phyloP scores from a whole-genome alignment of 2,797 vertebrate species.

The Lagorchestes hirsutus region DNA sequence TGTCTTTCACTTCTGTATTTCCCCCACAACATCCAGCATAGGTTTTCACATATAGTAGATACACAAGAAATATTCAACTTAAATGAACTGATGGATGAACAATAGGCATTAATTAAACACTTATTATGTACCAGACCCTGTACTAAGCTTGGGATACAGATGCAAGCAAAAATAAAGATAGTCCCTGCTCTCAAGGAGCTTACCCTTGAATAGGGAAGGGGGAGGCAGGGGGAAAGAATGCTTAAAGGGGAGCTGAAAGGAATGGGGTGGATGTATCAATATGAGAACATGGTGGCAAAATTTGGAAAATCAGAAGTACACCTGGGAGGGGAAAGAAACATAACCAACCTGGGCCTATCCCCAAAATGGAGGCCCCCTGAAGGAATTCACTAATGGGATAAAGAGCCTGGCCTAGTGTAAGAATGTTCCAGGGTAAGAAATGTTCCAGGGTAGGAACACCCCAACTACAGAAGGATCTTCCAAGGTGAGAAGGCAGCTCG shows the following conservation, averaged over 20 bases:
- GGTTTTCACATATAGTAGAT: background rate
- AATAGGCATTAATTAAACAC: background rate
- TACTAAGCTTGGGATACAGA: background rate
- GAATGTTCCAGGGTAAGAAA: background rate
- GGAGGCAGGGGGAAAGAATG: background rate
- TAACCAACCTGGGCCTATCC: background rate
- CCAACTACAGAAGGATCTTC: background rate
- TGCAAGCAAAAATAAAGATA: background rate
- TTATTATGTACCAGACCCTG: background rate
- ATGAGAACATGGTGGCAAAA: background rate
- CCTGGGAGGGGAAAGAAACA: background rate
- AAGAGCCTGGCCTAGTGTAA: background rate
- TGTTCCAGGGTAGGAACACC: background rate
- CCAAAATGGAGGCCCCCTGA: background rate
- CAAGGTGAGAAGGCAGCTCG: background rate
- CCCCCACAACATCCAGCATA: background rate
- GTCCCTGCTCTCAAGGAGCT: background rate
- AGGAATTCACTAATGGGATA: background rate
- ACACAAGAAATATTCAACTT: background rate
- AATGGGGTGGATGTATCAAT: background rate
- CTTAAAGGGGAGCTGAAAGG: background rate
- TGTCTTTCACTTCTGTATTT: slow-evolving; percentile 11
- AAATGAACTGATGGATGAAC: background rate
- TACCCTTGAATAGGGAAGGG: background rate
- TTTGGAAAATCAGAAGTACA: background rate